Conservation (phyloP, 2,888 invertebrate species). For the Heliconius hortense region DNA sequence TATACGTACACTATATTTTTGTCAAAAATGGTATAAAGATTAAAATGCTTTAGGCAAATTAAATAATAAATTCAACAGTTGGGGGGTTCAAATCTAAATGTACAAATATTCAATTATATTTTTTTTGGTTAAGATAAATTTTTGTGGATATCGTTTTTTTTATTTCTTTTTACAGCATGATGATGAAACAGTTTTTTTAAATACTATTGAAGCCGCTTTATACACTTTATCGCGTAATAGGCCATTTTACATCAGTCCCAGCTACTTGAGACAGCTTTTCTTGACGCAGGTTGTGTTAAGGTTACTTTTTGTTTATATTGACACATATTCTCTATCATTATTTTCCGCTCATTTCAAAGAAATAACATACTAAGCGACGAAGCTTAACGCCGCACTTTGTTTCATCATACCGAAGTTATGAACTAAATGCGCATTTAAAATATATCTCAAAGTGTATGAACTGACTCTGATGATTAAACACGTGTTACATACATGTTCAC, state of each 20-base stretch:
- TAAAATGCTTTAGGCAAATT: background rate
- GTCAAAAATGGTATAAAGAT: background rate
- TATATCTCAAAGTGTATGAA: background rate
- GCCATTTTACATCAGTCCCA: no score
- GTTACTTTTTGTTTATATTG: no score
- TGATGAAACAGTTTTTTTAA: no score
- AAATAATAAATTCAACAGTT: no score
- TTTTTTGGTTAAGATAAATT: background rate
- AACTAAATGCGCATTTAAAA: conserved; percentile 1
- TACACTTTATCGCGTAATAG: no score
- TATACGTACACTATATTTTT: background rate
- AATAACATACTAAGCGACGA: background rate
- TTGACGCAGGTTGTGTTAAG: no score
- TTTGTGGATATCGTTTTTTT: background rate
- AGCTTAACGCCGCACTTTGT: background rate
- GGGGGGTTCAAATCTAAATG: background rate
- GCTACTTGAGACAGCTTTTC: no score
- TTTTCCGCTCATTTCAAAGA: no score
- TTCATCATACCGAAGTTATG: background rate
- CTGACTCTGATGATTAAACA: conserved; percentile 2
- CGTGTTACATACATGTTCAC: background rate
- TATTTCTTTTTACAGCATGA: background rate
- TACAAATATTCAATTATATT: no score
- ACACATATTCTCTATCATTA: no score
- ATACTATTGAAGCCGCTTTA: no score